phyloP scores from a whole-genome alignment of 2,888 invertebrate genomes.

The Mantis religiosa region DNA sequence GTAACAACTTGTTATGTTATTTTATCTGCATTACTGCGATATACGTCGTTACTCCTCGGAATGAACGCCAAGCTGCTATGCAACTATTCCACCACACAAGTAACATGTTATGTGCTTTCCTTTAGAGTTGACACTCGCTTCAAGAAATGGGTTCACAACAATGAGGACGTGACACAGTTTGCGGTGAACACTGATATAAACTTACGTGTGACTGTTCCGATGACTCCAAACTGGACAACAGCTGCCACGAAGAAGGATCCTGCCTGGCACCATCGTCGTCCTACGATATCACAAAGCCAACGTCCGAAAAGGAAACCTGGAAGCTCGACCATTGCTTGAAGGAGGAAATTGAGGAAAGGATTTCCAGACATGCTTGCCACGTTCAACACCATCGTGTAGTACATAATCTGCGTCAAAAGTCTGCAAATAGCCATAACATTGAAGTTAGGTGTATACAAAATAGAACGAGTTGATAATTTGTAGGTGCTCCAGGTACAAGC shows the following conservation, averaged over 20 bases:
- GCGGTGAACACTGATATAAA: neutral
- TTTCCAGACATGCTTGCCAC: slow-evolving; percentile 56
- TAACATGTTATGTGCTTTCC: no score
- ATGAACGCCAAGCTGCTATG: no score
- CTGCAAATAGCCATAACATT: slow-evolving; percentile 38
- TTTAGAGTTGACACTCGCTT: no score
- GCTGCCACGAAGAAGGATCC: slow-evolving; percentile 46
- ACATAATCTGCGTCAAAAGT: slow-evolving; percentile 50
- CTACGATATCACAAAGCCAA: slow-evolving; percentile 50
- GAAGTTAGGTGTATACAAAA: no score
- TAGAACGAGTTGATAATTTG: no score
- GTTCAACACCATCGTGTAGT: slow-evolving; percentile 51
- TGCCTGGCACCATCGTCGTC: slow-evolving; percentile 51
- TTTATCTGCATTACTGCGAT: no score
- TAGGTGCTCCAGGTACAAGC: no score
- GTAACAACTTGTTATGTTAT: no score
- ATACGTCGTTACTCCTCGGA: no score
- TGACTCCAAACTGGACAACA: slow-evolving; percentile 45
- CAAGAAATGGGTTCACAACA: no score
- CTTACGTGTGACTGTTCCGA: slow-evolving; percentile 43
- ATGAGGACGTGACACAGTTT: no score
- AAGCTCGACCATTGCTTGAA: slow-evolving; percentile 59
- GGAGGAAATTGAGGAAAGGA: slow-evolving; percentile 61
- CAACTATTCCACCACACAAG: no score
- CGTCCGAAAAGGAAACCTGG: slow-evolving; percentile 58